Base-by-base conservation (phyloP, 2,797 vertebrate species). In the Malurus splendens region DNA sequence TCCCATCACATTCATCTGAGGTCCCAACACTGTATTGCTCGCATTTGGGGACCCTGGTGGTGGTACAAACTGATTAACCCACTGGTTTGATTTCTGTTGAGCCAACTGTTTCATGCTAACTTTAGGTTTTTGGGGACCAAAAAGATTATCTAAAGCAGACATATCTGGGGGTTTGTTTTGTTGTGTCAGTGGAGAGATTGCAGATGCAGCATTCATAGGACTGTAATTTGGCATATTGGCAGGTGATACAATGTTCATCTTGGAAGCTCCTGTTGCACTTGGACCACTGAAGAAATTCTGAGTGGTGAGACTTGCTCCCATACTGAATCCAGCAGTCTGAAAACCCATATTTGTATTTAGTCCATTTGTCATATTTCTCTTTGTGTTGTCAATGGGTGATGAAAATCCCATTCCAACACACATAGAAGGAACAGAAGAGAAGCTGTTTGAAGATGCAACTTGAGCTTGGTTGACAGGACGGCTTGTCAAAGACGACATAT, bases 51-150 rank as follows among this genome's bases (percentile, higher is more conserved):
- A 97, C 82, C 97, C 98, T 86, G 98, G 97, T 3, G 96, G 96
- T 92, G 97, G 95, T 68, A 96, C 97, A 89, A 98, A 99, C 95
- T 99, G 99, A 96, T 97, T 98, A 64, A 98, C 94, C 99, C 99
- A 99, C 18, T 98, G 98, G 90, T 86, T 96, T 94, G 97, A 97
- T 28, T 97, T 95, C 84, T 97, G 98, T 33, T 98, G 98, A 64
- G 97, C 97, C 95, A 99, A 96, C 94, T 99, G 98, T 96, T 99
- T 99, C 97, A 99, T 98, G 89, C 98, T 98, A 95, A 99, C 98
- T 98, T 99, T 99, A 96, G 98, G 97, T 95, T 99, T 99, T 96
- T 97, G 99, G 95, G 98, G 93, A 61, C 97, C 97, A 93, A 99
- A 99, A 67, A 99, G 98, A 94, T 95, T 98, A 97, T 99, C 99